A percentile compares a stretch with the other conserved stretches of the same genome.
Conservation (phyloP, 2,888 invertebrate genomes). For the Corbicula japonica region DNA sequence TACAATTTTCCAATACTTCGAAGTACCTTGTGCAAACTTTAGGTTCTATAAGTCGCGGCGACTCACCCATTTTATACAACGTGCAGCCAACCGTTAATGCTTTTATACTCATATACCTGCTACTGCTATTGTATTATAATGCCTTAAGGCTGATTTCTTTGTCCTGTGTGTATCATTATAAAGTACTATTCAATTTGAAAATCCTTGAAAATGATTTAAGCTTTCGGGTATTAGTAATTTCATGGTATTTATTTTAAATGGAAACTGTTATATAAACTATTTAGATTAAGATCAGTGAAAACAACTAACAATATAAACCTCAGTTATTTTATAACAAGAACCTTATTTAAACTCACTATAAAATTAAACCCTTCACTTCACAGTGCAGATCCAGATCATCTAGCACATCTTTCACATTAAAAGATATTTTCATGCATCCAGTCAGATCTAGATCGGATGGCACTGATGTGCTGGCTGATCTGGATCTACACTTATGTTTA, state of each 20-base stretch:
- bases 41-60: conserved; percentile 3
- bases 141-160: conserved; percentile 21
- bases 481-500: too few species aligned
- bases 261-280: conserved; percentile 5
- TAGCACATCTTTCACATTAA: too few species aligned
- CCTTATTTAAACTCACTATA: too few species aligned
- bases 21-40: conserved; percentile 16
- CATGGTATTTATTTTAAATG: not conserved
- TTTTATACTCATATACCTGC: conserved; percentile 36
- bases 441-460: too few species aligned
- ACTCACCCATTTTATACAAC: conserved; percentile 9
- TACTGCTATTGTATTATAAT: conserved; percentile 34
- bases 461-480: too few species aligned
- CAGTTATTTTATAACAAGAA: too few species aligned
- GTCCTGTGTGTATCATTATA: conserved; percentile 32
- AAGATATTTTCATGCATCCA: too few species aligned
- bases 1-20: conserved; percentile 23
- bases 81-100: conserved; percentile 23
- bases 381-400: too few species aligned
- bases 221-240: conserved; percentile 4
- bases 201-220: conserved; percentile 36
- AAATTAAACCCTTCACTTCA: too few species aligned
- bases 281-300: too few species aligned
- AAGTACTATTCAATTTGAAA: conserved; percentile 41
- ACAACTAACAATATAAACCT: too few species aligned